These are phyloP conservation scores for Crossaster papposus DNA, from an alignment of 53 echinoderm and acorn worm genomes.

Conservation along the genomic window DNA sequence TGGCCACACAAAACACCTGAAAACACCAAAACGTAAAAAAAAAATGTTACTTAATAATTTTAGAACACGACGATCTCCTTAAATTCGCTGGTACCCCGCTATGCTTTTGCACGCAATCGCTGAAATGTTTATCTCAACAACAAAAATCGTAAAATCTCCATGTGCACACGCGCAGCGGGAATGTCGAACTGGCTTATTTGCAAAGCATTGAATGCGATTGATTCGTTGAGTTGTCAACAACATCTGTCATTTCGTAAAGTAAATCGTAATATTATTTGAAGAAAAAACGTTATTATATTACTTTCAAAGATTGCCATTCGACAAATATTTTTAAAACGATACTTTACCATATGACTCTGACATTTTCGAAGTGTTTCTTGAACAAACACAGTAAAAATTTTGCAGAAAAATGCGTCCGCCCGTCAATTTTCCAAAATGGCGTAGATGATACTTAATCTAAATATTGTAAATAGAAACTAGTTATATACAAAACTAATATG, in stretches of 20 bases:
- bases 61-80: too few relatives aligned
- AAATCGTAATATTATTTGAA: background rate
- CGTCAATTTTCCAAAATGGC: slow-evolving; percentile 55
- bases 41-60: too few relatives aligned
- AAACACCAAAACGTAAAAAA: too few relatives aligned
- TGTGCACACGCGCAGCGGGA: too few relatives aligned
- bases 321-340: background rate
- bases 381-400: background rate
- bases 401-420: slow-evolving; percentile 27
- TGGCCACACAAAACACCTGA: too few relatives aligned
- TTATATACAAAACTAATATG: background rate
- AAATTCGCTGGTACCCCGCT: too few relatives aligned
- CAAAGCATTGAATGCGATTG: too few relatives aligned
- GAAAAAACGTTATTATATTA: background rate
- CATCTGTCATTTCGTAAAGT: background rate
- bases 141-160: too few relatives aligned
- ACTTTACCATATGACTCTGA: slow-evolving; percentile 92
- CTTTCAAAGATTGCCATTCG: background rate
- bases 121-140: too few relatives aligned
- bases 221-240: too few relatives aligned
- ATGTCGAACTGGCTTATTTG: too few relatives aligned
- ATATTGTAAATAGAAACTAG: background rate
- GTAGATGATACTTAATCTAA: background rate
- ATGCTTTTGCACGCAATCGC: too few relatives aligned
- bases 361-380: slow-evolving; percentile 70